Evolutionary conservation across 2,888 invertebrate genomes (phyloP).

Genomic region (Coecobrya sp.): DNA sequence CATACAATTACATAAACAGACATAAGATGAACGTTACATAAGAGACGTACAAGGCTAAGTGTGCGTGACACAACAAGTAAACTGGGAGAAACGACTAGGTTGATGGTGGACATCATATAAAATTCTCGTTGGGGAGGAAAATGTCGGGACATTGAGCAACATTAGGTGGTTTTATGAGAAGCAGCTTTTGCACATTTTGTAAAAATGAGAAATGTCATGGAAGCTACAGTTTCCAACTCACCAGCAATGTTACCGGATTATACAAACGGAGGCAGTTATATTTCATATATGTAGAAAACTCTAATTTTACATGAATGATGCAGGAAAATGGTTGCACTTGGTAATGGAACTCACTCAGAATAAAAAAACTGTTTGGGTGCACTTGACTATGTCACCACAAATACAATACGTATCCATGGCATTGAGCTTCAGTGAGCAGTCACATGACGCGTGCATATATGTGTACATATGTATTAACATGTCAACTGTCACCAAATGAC

Average conservation of each 20-base stretch:
- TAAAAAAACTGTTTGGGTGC: background rate
- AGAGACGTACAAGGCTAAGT: too few relatives aligned
- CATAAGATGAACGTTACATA: too few relatives aligned
- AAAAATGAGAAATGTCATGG: background rate
- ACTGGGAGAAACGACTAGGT: background rate
- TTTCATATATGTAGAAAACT: background rate
- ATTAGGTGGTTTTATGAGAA: slow-evolving; percentile 12
- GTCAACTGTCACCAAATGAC: too few relatives aligned
- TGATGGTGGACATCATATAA: background rate
- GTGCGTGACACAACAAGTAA: too few relatives aligned
- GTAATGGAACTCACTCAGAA: background rate
- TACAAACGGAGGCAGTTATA: background rate
- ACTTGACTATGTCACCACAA: background rate
- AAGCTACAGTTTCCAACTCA: background rate
- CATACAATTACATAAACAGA: too few relatives aligned
- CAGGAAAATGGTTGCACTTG: background rate
- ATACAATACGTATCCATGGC: too few relatives aligned
- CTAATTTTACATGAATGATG: background rate
- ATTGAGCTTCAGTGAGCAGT: background rate
- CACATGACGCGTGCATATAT: background rate
- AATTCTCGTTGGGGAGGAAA: background rate
- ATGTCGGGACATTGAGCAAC: background rate
- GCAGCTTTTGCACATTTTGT: background rate
- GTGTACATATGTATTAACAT: too few relatives aligned
- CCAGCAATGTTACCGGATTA: background rate